phyloP scores from a whole-genome alignment of 2,888 invertebrate genomes.

The Dinocampus coccinellae region DNA sequence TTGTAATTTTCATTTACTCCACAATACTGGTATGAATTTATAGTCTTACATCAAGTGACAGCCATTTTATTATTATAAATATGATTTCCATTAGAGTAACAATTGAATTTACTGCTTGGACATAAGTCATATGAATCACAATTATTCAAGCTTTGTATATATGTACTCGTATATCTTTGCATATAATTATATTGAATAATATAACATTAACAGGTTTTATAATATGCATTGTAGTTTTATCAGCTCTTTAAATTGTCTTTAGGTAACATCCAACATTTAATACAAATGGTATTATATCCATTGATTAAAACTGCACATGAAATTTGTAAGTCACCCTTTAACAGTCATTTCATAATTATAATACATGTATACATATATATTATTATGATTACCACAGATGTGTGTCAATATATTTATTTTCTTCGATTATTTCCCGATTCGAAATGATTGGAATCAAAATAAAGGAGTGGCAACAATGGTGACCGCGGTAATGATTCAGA shows the following conservation, averaged over 20 bases:
- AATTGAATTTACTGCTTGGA: neutral
- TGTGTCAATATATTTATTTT: conserved; percentile 40
- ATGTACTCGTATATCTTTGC: neutral
- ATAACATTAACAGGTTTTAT: neutral
- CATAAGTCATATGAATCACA: conserved; percentile 8
- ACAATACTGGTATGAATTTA: conserved; percentile 13
- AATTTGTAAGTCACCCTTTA: neutral
- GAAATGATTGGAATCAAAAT: conserved; percentile 49
- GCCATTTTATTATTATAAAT: conserved; percentile 14
- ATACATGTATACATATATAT: neutral
- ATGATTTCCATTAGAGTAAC: conserved; percentile 8
- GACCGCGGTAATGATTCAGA: conserved; percentile 50
- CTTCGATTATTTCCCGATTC: conserved; percentile 47
- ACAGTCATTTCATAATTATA: neutral
- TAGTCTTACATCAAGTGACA: conserved; percentile 25
- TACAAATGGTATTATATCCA: neutral
- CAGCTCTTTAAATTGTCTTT: neutral
- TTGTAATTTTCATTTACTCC: neutral
- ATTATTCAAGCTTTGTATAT: conserved; percentile 5
- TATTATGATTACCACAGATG: conserved; percentile 23
- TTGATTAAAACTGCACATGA: neutral
- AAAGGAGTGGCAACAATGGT: conserved; percentile 53
- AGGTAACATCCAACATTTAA: neutral
- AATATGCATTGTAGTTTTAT: neutral
- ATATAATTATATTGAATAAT: neutral